Base-by-base conservation (phyloP, 2,888 invertebrate genomes). In the Nymphalis polychloros region DNA sequence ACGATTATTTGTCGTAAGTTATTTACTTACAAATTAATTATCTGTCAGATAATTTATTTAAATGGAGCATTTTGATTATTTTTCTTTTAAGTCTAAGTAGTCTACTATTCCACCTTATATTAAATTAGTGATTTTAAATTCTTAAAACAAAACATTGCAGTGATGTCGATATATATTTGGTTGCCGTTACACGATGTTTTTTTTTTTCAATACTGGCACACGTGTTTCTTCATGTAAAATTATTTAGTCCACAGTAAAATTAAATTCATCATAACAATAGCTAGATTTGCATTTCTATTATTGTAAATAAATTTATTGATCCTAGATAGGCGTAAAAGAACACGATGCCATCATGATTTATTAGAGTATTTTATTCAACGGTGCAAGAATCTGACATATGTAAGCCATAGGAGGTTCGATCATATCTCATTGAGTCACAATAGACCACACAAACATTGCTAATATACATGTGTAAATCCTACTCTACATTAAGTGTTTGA, bases 381-480 rank as follows among this genome's bases (percentile, higher is more conserved):
- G 66, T 17, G 6, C 23, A 67, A 69, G 59, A 63, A 70, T 69
- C 70, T 66, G 71, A 73, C 72, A 72, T 75, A 77, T 76, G 72
- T 71, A 73, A 76, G 68, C 57, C 70, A 73, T 73, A 71, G 73
- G 74, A 70, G 64, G 60, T 73, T 73, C 75, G 71, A 64, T 71
- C 78, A 75, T 83, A 83, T 79, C 74, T 82, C 79, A 80, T 74
- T 76, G 74, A 67, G 75, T 63, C 72, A 81, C 81, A 81, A 81
- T 80, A 74, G 72, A 73, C 76, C 78, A 73, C 75, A 77, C 78
- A 79, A 79, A 78, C 72, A 75, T 71, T 67, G 73, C 75, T 79
- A 79, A 80, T 76, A 75, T 75, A 55, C 17, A 74, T 77, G 77
- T 76, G 76, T 76, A 77, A 77, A 78, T 79, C 75, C 74, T 75